A percentile compares a stretch with the other conserved stretches of the same genome.
These are phyloP conservation scores for Eupithecia centaureata DNA, from an alignment of 2,888 invertebrate genomes.

Conservation along the genomic window DNA sequence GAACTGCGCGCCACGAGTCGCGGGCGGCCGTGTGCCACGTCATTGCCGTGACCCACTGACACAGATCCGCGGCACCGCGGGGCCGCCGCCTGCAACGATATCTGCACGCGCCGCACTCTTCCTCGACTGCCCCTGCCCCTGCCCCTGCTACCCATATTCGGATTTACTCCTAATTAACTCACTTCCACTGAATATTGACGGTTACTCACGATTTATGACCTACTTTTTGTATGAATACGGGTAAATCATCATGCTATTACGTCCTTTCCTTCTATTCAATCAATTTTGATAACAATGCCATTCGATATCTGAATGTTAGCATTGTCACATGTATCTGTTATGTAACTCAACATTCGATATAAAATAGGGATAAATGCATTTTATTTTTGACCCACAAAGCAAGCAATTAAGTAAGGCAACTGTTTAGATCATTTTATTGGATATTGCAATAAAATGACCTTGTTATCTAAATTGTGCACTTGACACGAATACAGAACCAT, in stretches of 20 bases:
- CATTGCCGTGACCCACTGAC: conserved; percentile 89
- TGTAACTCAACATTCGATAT: not conserved
- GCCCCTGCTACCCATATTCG: conserved; percentile 50
- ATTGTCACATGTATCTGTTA: not conserved
- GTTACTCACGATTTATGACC: conserved; percentile 17
- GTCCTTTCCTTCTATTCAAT: not conserved
- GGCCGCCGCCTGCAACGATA: conserved; percentile 84
- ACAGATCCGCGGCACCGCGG: conserved; percentile 86
- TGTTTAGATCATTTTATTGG: conserved; percentile 55
- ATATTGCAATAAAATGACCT: conserved; percentile 80
- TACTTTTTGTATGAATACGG: conserved; percentile 3
- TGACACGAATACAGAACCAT: conserved; percentile 83
- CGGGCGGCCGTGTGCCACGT: conserved; percentile 82
- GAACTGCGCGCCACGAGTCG: conserved; percentile 67
- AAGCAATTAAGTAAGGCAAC: conserved; percentile 24
- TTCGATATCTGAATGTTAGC: conserved; percentile 2
- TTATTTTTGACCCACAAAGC: conserved; percentile 11
- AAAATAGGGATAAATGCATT: not conserved
- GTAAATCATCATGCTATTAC: not conserved
- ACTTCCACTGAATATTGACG: conserved; percentile 32
- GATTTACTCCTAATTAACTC: conserved; percentile 39
- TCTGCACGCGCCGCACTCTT: conserved; percentile 78
- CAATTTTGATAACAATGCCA: not conserved
- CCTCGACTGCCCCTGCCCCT: conserved; percentile 62
- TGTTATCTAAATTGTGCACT: conserved; percentile 83